These are phyloP conservation scores for Eremophila alpestris DNA, from an alignment of 2,797 vertebrate species.

Conservation along the genomic window DNA sequence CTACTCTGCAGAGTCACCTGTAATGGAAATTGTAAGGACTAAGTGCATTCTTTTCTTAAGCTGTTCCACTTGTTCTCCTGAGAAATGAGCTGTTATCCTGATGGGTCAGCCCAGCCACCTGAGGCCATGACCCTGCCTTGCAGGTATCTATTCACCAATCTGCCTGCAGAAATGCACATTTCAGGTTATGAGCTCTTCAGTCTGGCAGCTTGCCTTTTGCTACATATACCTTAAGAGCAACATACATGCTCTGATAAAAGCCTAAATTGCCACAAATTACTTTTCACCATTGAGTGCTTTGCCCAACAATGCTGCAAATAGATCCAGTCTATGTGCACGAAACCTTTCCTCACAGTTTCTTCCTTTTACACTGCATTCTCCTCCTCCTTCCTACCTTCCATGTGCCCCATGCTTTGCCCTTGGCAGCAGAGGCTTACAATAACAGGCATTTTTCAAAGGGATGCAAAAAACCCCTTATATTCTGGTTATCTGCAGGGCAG, in stretches of 20 bases:
- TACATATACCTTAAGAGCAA: neutral
- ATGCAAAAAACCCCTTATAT: neutral
- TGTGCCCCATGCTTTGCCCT: neutral
- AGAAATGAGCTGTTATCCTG: neutral
- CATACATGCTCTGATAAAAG: neutral
- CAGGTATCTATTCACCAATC: neutral
- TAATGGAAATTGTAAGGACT: neutral
- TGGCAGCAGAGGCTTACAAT: neutral
- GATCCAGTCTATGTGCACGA: neutral
- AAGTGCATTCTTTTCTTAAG: neutral
- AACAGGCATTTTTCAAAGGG: neutral
- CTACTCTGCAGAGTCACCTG: neutral
- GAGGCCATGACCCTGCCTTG: neutral
- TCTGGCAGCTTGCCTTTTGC: neutral
- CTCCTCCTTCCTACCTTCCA: neutral
- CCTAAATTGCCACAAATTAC: neutral
- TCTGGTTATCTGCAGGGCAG: neutral
- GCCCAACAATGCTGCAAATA: neutral
- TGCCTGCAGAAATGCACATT: neutral
- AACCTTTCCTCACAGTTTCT: neutral
- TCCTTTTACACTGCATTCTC: neutral
- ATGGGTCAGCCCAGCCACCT: neutral
- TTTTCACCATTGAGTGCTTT: neutral
- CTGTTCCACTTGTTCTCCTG: neutral
- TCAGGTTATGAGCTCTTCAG: neutral